These are phyloP conservation scores for Lutraria lutraria DNA, from an alignment of 2,888 invertebrate genomes.

Conservation along the genomic window DNA sequence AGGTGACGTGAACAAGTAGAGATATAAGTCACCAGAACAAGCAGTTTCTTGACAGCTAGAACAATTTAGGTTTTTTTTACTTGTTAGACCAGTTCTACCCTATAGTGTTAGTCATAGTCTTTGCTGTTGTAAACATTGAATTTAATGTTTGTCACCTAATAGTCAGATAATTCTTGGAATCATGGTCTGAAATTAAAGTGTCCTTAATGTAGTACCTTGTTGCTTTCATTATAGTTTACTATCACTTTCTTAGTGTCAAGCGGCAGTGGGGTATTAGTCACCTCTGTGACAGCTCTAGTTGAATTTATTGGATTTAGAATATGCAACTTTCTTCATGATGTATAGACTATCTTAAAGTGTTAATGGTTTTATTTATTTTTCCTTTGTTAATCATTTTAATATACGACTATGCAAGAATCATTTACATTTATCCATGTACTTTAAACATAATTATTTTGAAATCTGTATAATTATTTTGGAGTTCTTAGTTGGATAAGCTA, in stretches of 20 bases:
- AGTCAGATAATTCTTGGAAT: background rate
- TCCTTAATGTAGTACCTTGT: too few relatives aligned
- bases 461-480: background rate
- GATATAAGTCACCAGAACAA: background rate
- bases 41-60: background rate
- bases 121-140: slow-evolving; percentile 1
- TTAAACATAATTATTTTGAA: background rate
- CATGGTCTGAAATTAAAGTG: background rate
- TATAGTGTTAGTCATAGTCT: background rate
- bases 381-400: too few relatives aligned
- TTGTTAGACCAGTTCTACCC: background rate
- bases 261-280: too few relatives aligned
- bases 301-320: background rate
- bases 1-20: background rate
- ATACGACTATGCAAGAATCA: background rate
- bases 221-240: too few relatives aligned
- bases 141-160: background rate
- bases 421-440: background rate
- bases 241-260: too few relatives aligned
- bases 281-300: background rate
- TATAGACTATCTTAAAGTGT: background rate
- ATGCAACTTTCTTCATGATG: background rate
- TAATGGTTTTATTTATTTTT: too few relatives aligned
- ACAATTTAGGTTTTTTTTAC: background rate
- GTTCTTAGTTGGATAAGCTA: background rate